Evolutionary conservation across 1,140 invertebrate genomes (phyloP), one percentile per base, ranked within the genome.

Genomic region (Arctopsyche grandis): DNA sequence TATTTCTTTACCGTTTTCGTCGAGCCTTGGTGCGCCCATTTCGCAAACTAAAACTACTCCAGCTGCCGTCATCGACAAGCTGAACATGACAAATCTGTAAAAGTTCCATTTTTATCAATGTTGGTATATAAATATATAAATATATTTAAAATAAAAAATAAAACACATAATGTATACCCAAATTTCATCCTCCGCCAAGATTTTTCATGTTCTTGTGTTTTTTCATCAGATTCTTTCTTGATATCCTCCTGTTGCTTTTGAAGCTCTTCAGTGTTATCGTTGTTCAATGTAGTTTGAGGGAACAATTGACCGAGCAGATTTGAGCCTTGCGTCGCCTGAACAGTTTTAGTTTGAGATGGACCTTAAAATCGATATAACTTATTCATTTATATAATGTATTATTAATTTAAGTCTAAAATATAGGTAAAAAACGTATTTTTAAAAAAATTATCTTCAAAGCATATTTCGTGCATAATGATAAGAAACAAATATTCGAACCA

Each of bases 1-100:
- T 26, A 97, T 91, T 38, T 90, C 81, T 73, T 93, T 90, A 5
- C 96, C 96, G 29, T 95, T 89, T 63, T 92, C 91, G 84, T 96
- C 95, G 16, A 88, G 86, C 29, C 90, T 87, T 0, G 96, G 95
- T 19, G 90, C 90, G 10, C 94, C 94, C 87, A 93, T 88, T 87
- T 93, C 90, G 83, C 91, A 91, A 74, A 94, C 85, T 48, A 91
- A 85, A 83, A 92, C 86, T 9, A 90, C 86, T 5, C 87, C 86
- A 77, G 87, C 84, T 1, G 87, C 84, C 0, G 87, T 82, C 21
- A 89, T 80, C 0, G 88, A 87, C 0, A 88, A 87, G 56, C 89
- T 89, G 82, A 91, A 91, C 21, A 90, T 86, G 74, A 86, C 87
- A 83, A 91, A 91, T 22, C 90, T 91, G 58, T 21, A n/a, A n/a